Evolutionary conservation across 2,888 invertebrate species (phyloP), one percentile per base, ranked within the genome.

Genomic region (Hirtodrosophila confusa): DNA sequence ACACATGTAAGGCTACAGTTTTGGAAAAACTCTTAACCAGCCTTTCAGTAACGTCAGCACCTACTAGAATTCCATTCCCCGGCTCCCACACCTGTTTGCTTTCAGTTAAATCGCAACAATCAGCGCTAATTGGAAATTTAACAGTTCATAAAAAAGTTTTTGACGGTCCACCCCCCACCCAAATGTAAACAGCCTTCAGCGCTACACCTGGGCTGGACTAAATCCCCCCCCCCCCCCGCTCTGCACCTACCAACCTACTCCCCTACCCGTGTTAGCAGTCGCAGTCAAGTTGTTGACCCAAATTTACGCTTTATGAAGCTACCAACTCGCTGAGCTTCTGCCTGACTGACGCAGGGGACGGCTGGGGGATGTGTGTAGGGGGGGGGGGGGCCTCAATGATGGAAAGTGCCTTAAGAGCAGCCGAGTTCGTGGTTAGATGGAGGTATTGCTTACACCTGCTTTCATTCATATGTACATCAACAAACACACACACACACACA

Each of bases 51-150:
- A 43, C 65, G 24, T 36, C 51, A 64, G 50, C 61, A 12, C 44
- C 44, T 53, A 23, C 10, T 53, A 45, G 31, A 35, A 27, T 36
- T 12, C 27, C 35, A 47, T 17, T 33, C 29, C 9, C 49, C 11
- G 17, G 17, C 8, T 17, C 63, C 41, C 47, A 39, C 61, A 84
- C 55, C 27, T 43, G 50, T 74, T 80, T 62, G 60, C 47, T 67
- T 67, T 55, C 53, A 48, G 77, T 62, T 80, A 84, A 86, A 83
- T 79, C 71, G 71, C 69, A 76, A 79, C 80, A 88, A 86, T 88
- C 84, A 86, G 66, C 77, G 76, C 89, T 88, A 88, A 88, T 88
- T 88, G 89, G 80, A 80, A 76, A 79, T 86, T 88, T 76, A 89
- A 87, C 89, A 87, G 88, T 86, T 88, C 78, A 80, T 85, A 88